These are phyloP conservation scores for Anticlea derivata DNA, from an alignment of 2,888 invertebrate genomes.

Conservation along the genomic window DNA sequence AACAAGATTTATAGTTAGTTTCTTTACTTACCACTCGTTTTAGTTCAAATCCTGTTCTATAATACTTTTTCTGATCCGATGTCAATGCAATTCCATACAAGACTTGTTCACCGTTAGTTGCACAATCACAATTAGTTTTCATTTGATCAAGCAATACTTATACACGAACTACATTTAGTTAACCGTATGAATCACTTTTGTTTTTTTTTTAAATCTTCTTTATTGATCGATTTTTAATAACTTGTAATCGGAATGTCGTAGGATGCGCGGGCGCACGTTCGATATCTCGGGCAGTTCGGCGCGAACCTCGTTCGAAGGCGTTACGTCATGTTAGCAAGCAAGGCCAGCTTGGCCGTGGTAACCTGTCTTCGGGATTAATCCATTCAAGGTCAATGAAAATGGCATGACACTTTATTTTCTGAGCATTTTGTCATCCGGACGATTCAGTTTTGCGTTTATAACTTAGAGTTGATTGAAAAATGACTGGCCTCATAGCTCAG, in stretches of 20 bases:
- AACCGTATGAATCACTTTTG: not conserved
- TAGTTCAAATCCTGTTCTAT: conserved; percentile 22
- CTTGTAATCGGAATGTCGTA: conserved; percentile 44
- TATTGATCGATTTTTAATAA: conserved; percentile 9
- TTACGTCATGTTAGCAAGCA: conserved; percentile 71
- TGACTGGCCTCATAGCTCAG: too few relatives aligned
- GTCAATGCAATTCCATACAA: conserved; percentile 19
- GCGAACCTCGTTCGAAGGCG: conserved; percentile 49
- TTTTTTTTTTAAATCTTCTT: not conserved
- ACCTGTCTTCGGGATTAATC: conserved; percentile 62
- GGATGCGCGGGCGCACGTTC: conserved; percentile 62
- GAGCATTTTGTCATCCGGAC: conserved; percentile 36
- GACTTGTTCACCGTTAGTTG: conserved; percentile 20
- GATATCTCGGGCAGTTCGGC: conserved; percentile 51
- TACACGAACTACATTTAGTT: not conserved
- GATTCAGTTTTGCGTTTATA: conserved; percentile 11
- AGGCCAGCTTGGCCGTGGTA: conserved; percentile 52
- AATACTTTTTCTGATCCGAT: conserved; percentile 21
- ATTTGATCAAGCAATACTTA: not conserved
- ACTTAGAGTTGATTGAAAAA: not conserved
- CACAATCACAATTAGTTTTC: conserved; percentile 14
- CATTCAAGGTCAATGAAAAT: conserved; percentile 57
- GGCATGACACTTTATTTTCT: conserved; percentile 42
- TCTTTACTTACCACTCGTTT: conserved; percentile 5
- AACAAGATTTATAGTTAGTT: too few relatives aligned